Conservation (phyloP, 1,140 invertebrate genomes). For the Araneus ventricosus region DNA sequence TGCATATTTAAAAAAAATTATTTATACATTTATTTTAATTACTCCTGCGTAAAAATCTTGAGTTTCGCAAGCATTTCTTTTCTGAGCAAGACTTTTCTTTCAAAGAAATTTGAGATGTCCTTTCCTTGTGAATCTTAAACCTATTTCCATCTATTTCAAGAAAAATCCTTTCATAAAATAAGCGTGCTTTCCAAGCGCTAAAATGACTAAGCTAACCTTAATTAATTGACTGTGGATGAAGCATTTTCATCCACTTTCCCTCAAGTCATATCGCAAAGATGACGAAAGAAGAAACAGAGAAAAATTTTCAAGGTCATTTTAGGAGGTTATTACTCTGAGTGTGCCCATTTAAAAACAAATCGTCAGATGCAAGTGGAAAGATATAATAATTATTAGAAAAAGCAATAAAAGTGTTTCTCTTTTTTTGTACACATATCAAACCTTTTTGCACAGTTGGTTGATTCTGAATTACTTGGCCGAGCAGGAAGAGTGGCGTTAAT, state of each 20-base stretch:
- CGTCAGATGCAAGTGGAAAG: neutral
- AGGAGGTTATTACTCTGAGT: constrained; percentile 44
- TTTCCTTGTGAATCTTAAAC: neutral
- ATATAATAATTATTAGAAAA: constrained; percentile 33
- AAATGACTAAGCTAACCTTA: constrained; percentile 46
- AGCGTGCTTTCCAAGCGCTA: constrained; percentile 1
- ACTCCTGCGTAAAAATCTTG: neutral
- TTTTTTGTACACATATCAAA: constrained; percentile 15
- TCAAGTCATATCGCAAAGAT: constrained; percentile 24
- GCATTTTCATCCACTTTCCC: neutral
- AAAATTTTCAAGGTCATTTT: constrained; percentile 47
- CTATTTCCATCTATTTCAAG: neutral
- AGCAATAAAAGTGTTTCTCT: neutral
- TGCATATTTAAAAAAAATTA: neutral
- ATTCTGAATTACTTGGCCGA: constrained; percentile 27
- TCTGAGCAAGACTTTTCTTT: no score
- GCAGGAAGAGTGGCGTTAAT: neutral
- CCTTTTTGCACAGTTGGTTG: constrained; percentile 34
- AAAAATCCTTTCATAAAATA: neutral
- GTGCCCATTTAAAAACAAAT: constrained; percentile 24
- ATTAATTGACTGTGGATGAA: constrained; percentile 49
- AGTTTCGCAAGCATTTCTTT: no score
- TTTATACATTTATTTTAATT: neutral
- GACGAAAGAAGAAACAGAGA: constrained; percentile 25
- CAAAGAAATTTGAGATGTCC: neutral